Evolutionary conservation across 2,113 vertebrate genomes (phyloP).

Genomic region (Cepphus grylle): DNA sequence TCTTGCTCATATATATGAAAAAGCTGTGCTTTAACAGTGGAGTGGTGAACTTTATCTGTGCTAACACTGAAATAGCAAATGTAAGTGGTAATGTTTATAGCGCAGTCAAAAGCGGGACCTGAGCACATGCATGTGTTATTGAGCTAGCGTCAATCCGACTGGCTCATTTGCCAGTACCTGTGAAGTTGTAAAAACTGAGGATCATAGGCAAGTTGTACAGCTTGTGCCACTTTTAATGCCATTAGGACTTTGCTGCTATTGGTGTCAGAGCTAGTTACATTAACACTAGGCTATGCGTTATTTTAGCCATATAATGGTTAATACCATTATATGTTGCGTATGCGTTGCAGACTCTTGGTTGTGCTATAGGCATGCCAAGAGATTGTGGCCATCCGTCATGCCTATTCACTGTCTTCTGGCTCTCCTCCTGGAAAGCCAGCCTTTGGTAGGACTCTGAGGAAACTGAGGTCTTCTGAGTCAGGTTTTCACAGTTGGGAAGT

Average conservation of each 20-base stretch:
- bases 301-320: no score
- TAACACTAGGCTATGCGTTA: rapidly evolving
- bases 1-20: neutral
- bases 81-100: neutral
- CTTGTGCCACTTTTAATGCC: neutral
- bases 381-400: rapidly evolving
- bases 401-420: no score
- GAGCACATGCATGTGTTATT: rapidly evolving
- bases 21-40: neutral
- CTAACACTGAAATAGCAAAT: neutral
- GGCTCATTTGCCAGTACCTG: neutral
- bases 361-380: rapidly evolving
- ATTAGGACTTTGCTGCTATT: neutral
- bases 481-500: neutral
- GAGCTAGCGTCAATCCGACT: neutral
- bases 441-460: neutral
- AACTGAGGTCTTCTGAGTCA: neutral
- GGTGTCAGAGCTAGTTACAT: neutral
- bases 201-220: neutral
- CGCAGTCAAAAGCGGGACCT: rapidly evolving
- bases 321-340: rapidly evolving
- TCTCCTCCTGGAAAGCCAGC: neutral
- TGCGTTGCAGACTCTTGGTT: neutral
- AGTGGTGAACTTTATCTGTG: neutral
- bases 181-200: neutral